phyloP scores from a whole-genome alignment of 2,888 invertebrate genomes.

The Aphrophora alni region DNA sequence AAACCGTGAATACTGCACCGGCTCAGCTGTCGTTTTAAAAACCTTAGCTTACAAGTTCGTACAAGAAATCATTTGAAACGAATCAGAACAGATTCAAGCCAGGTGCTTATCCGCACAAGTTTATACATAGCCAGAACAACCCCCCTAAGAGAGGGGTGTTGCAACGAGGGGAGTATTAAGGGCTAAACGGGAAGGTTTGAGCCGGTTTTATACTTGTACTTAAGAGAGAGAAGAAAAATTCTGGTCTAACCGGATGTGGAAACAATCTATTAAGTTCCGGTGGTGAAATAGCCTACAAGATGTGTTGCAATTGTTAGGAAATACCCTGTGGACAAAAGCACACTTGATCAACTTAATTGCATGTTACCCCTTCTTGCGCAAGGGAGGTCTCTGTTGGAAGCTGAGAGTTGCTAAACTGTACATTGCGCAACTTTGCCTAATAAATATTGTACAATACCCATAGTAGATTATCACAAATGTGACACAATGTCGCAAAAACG shows the following conservation, averaged over 20 bases:
- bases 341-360: background rate
- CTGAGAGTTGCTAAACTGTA: too few relatives aligned
- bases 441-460: background rate
- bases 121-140: conserved; percentile 3
- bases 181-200: background rate
- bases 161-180: background rate
- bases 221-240: background rate
- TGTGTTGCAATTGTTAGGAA: background rate
- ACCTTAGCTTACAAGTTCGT: background rate
- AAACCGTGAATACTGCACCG: too few relatives aligned
- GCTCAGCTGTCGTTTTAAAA: background rate
- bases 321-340: background rate
- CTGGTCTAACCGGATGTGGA: background rate
- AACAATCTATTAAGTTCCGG: background rate
- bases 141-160: background rate
- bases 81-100: background rate
- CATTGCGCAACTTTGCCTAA: background rate
- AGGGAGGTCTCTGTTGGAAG: background rate
- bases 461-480: too few relatives aligned
- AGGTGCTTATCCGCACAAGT: conserved; percentile 10
- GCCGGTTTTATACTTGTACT: background rate
- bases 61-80: conserved; percentile 14
- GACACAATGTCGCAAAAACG: too few relatives aligned
- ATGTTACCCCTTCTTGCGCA: background rate
- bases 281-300: background rate